phyloP scores from a whole-genome alignment of 1,140 invertebrate species.

The Drosophila quadrilineata region DNA sequence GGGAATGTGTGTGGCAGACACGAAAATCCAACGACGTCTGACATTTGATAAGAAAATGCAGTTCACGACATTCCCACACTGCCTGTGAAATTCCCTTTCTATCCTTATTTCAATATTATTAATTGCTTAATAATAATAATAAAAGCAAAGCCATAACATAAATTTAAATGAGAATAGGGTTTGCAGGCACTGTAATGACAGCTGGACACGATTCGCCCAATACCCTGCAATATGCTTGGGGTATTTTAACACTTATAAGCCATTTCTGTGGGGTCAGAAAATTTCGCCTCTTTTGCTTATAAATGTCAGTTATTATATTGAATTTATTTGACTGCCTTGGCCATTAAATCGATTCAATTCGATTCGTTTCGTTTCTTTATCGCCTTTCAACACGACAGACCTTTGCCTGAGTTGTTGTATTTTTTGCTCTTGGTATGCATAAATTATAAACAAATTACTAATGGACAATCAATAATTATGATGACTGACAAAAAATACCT shows the following conservation, averaged over 20 bases:
- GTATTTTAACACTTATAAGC: neutral
- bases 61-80: neutral
- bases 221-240: neutral
- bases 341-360: slow-evolving; percentile 76
- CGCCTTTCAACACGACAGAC: slow-evolving; percentile 67
- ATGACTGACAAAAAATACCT: slow-evolving; percentile 66
- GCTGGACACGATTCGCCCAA: slow-evolving; percentile 43
- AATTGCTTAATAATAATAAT: slow-evolving; percentile 51
- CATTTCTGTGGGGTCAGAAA: neutral
- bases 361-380: too few relatives aligned
- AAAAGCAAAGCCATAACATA: slow-evolving; percentile 41
- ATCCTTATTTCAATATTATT: slow-evolving; percentile 30
- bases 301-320: slow-evolving; percentile 2
- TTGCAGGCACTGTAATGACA: slow-evolving; percentile 46
- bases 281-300: neutral
- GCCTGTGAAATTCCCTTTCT: slow-evolving; percentile 15
- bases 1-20: too few relatives aligned
- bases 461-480: slow-evolving; percentile 76
- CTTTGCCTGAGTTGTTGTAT: slow-evolving; percentile 18
- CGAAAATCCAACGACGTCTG: too few relatives aligned
- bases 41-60: slow-evolving; percentile 71
- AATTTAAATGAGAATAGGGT: slow-evolving; percentile 39
- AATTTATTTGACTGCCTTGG: slow-evolving; percentile 56
- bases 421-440: slow-evolving; percentile 29
- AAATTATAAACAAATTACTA: slow-evolving; percentile 55